Conservation (phyloP, 37 sponge, comb jelly and placozoan genomes). For the Dysidea cf. avara region DNA sequence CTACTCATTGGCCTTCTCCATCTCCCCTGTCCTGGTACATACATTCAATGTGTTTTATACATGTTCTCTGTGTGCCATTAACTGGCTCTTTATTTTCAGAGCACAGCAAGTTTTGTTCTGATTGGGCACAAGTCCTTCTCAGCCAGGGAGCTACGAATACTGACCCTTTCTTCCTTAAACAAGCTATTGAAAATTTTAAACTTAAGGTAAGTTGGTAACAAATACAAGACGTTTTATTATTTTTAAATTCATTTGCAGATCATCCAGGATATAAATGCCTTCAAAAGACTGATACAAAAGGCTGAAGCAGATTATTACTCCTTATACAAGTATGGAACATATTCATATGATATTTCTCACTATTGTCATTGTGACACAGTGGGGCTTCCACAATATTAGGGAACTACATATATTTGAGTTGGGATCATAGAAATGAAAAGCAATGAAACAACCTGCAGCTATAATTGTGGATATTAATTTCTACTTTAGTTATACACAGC, state of each 20-base stretch:
- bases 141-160: constrained; percentile 39
- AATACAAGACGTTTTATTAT: background rate
- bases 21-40: too few species aligned
- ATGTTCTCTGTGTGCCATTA: background rate
- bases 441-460: too few species aligned
- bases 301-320: constrained; percentile 65
- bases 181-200: constrained; percentile 61
- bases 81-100: background rate
- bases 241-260: constrained; percentile 29
- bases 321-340: constrained; percentile 43
- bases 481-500: too few species aligned
- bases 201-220: constrained; percentile 31
- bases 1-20: too few species aligned
- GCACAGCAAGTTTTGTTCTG: constrained; percentile 46
- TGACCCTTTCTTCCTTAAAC: constrained; percentile 66
- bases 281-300: constrained; percentile 56
- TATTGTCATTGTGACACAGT: too few species aligned
- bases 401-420: too few species aligned
- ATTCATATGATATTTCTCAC: background rate
- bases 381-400: too few species aligned
- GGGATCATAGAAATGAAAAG: too few species aligned
- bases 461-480: too few species aligned
- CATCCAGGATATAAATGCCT: constrained; percentile 67
- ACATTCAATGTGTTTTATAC: too few species aligned
- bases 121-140: constrained; percentile 60